phyloP scores from a whole-genome alignment of 2,888 invertebrate genomes.

The Muscina levida region DNA sequence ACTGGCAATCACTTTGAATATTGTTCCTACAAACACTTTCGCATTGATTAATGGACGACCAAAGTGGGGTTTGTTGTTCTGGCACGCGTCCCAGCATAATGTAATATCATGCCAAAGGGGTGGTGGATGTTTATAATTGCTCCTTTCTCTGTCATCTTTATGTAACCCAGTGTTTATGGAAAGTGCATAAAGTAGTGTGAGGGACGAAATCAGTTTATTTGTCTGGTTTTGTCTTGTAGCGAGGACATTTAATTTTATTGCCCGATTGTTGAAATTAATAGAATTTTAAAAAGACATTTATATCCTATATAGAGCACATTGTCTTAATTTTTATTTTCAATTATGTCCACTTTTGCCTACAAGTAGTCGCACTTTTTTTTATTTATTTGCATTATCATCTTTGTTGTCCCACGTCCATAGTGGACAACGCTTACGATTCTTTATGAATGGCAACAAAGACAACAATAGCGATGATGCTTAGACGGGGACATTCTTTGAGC shows the following conservation, averaged over 20 bases:
- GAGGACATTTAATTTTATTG: background rate
- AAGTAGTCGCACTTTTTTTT: conserved; percentile 28
- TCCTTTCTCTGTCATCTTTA: background rate
- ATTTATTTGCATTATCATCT: conserved; percentile 26
- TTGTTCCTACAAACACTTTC: conserved; percentile 19
- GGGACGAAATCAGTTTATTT: conserved; percentile 21
- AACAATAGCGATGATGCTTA: background rate
- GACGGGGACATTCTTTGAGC: conserved; percentile 22
- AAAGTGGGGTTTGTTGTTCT: conserved; percentile 17
- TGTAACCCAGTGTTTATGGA: background rate
- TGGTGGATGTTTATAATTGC: conserved; percentile 39
- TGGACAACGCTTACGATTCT: background rate
- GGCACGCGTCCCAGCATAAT: conserved; percentile 25
- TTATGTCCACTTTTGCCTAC: background rate
- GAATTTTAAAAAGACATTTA: background rate
- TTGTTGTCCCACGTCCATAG: conserved; percentile 29
- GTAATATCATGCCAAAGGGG: conserved; percentile 10
- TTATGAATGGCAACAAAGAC: conserved; percentile 7
- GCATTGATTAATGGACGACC: conserved; percentile 36
- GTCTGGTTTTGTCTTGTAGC: background rate
- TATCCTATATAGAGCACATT: background rate
- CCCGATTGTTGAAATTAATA: background rate
- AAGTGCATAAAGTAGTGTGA: background rate
- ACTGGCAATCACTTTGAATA: conserved; percentile 53
- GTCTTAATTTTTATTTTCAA: background rate